Evolutionary conservation across 2,888 invertebrate species (phyloP).

Genomic region (Melieria omissa): DNA sequence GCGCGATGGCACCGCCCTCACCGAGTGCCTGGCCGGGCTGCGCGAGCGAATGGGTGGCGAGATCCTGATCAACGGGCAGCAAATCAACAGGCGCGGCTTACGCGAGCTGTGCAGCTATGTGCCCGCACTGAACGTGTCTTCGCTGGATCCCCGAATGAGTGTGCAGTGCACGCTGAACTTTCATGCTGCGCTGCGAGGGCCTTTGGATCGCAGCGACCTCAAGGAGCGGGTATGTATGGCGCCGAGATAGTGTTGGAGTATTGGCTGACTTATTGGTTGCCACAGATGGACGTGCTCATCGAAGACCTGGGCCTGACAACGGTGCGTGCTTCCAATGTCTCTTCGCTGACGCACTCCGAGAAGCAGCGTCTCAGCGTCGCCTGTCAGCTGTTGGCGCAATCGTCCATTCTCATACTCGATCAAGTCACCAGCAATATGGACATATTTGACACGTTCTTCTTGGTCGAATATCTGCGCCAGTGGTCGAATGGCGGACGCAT

Average conservation of each 20-base stretch:
- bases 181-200: constrained; percentile 76
- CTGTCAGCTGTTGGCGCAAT: constrained; percentile 86
- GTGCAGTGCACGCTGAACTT: constrained; percentile 90
- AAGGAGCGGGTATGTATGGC: constrained; percentile 74
- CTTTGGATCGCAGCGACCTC: constrained; percentile 70
- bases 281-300: constrained; percentile 84
- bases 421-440: constrained; percentile 79
- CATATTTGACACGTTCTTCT: constrained; percentile 94
- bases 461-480: constrained; percentile 92
- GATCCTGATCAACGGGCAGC: constrained; percentile 87
- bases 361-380: constrained; percentile 88
- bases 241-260: neutral
- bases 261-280: neutral
- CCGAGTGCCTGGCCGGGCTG: constrained; percentile 85
- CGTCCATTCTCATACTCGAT: constrained; percentile 87
- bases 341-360: constrained; percentile 88
- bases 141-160: constrained; percentile 78
- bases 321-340: constrained; percentile 87
- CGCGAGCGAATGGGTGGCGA: constrained; percentile 78
- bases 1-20: constrained; percentile 85
- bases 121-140: constrained; percentile 62
- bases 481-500: constrained; percentile 82
- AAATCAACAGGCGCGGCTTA: constrained; percentile 77
- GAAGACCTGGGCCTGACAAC: constrained; percentile 92
- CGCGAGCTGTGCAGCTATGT: constrained; percentile 75